phyloP scores from a whole-genome alignment of 2,797 vertebrate species.

The Channa striata region DNA sequence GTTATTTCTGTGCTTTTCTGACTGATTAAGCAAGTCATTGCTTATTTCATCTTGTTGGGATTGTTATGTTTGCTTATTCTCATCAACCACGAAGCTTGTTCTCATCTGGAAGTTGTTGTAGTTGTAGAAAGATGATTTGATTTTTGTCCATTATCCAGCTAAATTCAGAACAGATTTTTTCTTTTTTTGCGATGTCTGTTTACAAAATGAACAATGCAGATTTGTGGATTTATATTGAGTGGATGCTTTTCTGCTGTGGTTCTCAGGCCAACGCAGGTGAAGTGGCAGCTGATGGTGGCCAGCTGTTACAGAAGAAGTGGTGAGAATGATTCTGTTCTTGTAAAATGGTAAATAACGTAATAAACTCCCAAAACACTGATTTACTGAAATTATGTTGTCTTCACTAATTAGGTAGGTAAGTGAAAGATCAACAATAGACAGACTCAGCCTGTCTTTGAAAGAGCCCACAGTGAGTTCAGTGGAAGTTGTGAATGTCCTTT shows the following conservation, averaged over 20 bases:
- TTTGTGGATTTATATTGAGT: background rate
- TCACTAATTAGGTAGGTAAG: background rate
- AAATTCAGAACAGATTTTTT: background rate
- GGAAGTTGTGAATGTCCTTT: background rate
- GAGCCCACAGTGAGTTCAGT: background rate
- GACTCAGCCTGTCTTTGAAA: background rate
- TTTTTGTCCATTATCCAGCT: background rate
- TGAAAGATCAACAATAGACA: background rate
- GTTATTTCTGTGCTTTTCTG: background rate
- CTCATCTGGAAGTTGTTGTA: slow-evolving; percentile 7
- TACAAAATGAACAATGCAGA: no score
- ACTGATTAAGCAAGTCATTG: background rate
- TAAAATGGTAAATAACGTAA: background rate
- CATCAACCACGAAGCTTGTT: background rate
- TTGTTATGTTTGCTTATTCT: background rate
- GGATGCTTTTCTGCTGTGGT: slow-evolving; percentile 25
- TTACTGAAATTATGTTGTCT: background rate
- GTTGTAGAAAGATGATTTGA: background rate
- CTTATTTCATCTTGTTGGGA: no score
- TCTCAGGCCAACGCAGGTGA: slow-evolving; percentile 91
- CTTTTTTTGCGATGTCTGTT: no score
- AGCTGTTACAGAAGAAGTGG: slow-evolving; percentile 97
- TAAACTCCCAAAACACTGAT: background rate
- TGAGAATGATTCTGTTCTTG: slow-evolving; percentile 68
- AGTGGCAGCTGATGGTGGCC: slow-evolving; percentile 97